A percentile compares a stretch with the other conserved stretches of the same genome.
Evolutionary conservation across 1,140 invertebrate genomes (phyloP).

Genomic region (Halotydeus destructor): DNA sequence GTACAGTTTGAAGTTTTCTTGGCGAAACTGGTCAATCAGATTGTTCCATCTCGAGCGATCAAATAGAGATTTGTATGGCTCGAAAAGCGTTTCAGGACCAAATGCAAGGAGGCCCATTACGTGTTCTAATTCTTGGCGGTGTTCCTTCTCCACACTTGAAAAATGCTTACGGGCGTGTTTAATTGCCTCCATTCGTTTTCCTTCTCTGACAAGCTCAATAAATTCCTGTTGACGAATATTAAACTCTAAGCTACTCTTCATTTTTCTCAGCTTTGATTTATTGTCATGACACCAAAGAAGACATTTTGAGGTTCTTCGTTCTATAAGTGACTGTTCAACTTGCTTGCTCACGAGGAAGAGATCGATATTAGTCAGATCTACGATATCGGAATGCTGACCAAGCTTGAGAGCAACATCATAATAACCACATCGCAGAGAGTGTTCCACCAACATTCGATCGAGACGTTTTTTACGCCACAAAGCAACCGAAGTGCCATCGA

Average conservation of each 20-base stretch:
- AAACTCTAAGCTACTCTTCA: conserved; percentile 46
- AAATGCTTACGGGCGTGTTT: conserved; percentile 83
- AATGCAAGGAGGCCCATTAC: conserved; percentile 90
- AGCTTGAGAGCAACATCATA: conserved; percentile 70
- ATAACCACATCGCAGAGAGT: conserved; percentile 83
- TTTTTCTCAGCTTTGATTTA: conserved; percentile 78
- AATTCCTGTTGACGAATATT: conserved; percentile 85
- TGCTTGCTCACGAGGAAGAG: conserved; percentile 72
- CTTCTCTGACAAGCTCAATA: conserved; percentile 70
- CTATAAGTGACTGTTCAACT: conserved; percentile 44
- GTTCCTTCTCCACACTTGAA: conserved; percentile 54
- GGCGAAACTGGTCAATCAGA: conserved; percentile 69
- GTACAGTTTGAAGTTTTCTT: conserved; percentile 80
- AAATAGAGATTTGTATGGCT: conserved; percentile 40
- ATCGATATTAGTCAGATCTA: conserved; percentile 67
- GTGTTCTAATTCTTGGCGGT: conserved; percentile 62
- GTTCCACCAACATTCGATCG: conserved; percentile 86
- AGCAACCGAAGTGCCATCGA: not conserved
- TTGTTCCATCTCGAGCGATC: conserved; percentile 49
- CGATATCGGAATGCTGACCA: conserved; percentile 54
- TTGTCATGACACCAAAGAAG: conserved; percentile 95
- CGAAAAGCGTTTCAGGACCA: conserved; percentile 45
- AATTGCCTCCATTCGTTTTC: conserved; percentile 69
- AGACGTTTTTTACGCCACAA: conserved; percentile 62
- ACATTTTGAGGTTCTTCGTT: conserved; percentile 63